Base-by-base conservation (phyloP, 2,113 vertebrate genomes). In the Strix uralensis region DNA sequence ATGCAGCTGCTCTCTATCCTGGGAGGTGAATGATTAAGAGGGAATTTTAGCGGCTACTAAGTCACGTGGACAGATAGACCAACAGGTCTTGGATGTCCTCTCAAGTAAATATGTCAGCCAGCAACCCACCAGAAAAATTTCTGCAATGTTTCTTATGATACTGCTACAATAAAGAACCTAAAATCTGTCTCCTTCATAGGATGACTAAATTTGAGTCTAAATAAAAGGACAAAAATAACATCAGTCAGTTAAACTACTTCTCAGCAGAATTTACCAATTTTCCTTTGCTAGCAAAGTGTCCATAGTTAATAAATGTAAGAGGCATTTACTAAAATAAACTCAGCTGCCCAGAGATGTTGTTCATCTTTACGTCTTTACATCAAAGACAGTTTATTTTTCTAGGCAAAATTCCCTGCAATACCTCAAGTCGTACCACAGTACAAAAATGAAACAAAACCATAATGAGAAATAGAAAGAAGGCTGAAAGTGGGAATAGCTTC, bases 71-170 rank as follows among this genome's bases (percentile, higher is more conserved):
- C 32, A 67, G 13, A 13, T 10, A 85, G 55, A 77, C 32, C 38
- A 79, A 52, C 13, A 71, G 34, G 34, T 81, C 69, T 59, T 58
- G 36, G 49, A 87, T 10, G 21, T 79, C 65, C 47, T 80, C 23
- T 52, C n/a, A 88, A 92, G 30, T 83, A 88, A 78, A 10, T 61
- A 81, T 27, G 62, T 69, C 81, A 95, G 86, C 62, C 87, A 97
- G 88, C n/a, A 86, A 90, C 58, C 54, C 90, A 96, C n/a, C 29
- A 74, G 74, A 85, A 81, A 75, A 88, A 58, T 81, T 84, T 95
- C 70, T 87, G 69, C n/a, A 34, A 3, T 74, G n/a, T 91, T 96
- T 91, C 55, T 91, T 71, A 91, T 25, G 42, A 77, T 61, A 54
- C 46, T 55, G 21, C 23, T 91, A 7, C 42, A 84, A 23, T 5